phyloP scores from a whole-genome alignment of 2,113 vertebrate genomes.

The Morphnarchus princeps region DNA sequence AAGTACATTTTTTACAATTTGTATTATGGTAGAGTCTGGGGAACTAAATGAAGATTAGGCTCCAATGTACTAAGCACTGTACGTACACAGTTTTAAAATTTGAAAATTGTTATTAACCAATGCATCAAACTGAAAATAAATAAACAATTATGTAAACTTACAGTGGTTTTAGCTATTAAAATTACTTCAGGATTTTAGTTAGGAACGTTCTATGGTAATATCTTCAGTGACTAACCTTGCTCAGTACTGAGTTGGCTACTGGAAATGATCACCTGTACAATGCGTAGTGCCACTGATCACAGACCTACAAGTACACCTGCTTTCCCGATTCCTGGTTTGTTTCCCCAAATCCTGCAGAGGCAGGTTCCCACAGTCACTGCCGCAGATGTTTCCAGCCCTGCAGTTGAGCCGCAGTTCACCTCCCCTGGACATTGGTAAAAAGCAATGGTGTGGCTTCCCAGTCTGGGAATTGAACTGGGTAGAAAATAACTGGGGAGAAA shows the following conservation, averaged over 20 bases:
- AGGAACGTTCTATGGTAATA: neutral
- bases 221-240: no score
- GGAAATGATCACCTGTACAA: fast-evolving
- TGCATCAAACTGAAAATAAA: neutral
- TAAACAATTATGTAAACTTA: neutral
- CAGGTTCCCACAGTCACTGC: neutral
- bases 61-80: neutral
- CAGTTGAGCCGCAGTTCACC: neutral
- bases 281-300: fast-evolving
- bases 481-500: neutral
- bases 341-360: neutral
- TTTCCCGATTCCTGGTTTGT: neutral
- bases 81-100: neutral
- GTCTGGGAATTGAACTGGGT: neutral
- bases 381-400: neutral
- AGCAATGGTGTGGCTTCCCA: neutral
- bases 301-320: neutral
- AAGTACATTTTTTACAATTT: neutral
- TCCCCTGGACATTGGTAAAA: fast-evolving
- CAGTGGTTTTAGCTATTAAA: neutral
- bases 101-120: neutral
- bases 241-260: neutral
- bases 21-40: neutral
- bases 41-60: neutral
- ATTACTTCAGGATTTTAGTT: neutral